phyloP scores from a whole-genome alignment of 2,888 invertebrate species.

The Agriopis leucophaearia region DNA sequence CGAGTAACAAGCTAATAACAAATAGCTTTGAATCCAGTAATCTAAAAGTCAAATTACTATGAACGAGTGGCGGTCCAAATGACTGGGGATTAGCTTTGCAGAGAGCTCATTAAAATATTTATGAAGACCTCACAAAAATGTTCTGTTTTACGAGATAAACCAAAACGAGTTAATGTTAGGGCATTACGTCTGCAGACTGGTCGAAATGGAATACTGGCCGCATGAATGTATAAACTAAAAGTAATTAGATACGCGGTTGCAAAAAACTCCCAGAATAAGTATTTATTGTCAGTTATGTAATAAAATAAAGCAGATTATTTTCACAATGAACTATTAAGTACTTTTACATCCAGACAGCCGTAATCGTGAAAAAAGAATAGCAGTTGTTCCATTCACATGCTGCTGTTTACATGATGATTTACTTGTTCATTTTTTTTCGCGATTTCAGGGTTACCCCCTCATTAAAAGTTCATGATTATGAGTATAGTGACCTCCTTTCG shows the following conservation, averaged over 20 bases:
- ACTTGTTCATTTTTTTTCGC: no score
- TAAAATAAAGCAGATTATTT: no score
- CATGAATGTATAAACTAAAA: slow-evolving; percentile 26
- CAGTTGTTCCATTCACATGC: no score
- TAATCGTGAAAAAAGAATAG: no score
- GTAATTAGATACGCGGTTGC: slow-evolving; percentile 14
- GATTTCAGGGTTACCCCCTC: no score
- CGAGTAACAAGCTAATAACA: slow-evolving; percentile 51
- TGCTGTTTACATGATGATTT: no score
- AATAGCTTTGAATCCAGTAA: slow-evolving; percentile 58
- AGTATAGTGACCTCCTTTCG: no score
- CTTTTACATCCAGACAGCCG: no score
- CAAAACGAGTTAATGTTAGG: slow-evolving; percentile 38
- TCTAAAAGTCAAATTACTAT: slow-evolving; percentile 64
- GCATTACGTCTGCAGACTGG: slow-evolving; percentile 33
- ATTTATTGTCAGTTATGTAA: no score
- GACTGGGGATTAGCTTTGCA: slow-evolving; percentile 67
- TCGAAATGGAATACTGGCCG: slow-evolving; percentile 18
- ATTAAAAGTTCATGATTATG: no score
- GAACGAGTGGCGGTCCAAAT: slow-evolving; percentile 64
- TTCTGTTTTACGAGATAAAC: slow-evolving; percentile 50
- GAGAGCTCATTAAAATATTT: slow-evolving; percentile 67
- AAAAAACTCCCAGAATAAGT: not conserved
- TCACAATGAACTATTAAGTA: no score
- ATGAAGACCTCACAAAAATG: slow-evolving; percentile 59